A percentile compares a stretch with the other conserved stretches of the same genome.
phyloP scores from a whole-genome alignment of 2,888 invertebrate genomes.

The Sycophila texana region DNA sequence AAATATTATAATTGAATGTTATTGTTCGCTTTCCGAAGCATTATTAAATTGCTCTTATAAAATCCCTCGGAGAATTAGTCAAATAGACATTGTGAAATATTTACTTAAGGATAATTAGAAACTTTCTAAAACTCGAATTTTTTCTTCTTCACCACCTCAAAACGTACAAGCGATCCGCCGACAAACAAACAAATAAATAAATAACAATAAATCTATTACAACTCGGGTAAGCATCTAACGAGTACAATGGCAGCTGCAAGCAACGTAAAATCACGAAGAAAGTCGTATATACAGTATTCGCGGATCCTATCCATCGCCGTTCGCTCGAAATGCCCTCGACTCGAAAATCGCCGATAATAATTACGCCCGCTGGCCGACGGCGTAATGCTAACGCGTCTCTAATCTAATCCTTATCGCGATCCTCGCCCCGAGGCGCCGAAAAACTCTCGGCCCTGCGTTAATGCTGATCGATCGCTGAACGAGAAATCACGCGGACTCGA shows the following conservation, averaged over 20 bases:
- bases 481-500: not conserved
- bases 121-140: too few relatives aligned
- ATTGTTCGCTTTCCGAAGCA: not conserved
- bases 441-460: constrained; percentile 10
- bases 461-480: constrained; percentile 43
- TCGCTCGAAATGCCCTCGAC: too few relatives aligned
- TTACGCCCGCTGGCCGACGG: constrained; percentile 15
- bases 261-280: too few relatives aligned
- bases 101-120: too few relatives aligned
- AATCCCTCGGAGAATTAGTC: too few relatives aligned
- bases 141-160: not conserved
- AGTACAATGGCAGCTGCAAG: not conserved
- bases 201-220: too few relatives aligned
- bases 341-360: constrained; percentile 4
- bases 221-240: not conserved
- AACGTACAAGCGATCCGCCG: not conserved
- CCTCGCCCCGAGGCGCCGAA: not conserved
- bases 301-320: too few relatives aligned
- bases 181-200: not conserved
- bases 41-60: too few relatives aligned
- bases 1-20: constrained; percentile 31
- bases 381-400: constrained; percentile 26
- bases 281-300: too few relatives aligned
- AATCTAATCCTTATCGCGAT: constrained; percentile 4
- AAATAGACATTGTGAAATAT: too few relatives aligned